Conservation (phyloP, 1,140 invertebrate species). For the Gyrodactylus bullatarudis region DNA sequence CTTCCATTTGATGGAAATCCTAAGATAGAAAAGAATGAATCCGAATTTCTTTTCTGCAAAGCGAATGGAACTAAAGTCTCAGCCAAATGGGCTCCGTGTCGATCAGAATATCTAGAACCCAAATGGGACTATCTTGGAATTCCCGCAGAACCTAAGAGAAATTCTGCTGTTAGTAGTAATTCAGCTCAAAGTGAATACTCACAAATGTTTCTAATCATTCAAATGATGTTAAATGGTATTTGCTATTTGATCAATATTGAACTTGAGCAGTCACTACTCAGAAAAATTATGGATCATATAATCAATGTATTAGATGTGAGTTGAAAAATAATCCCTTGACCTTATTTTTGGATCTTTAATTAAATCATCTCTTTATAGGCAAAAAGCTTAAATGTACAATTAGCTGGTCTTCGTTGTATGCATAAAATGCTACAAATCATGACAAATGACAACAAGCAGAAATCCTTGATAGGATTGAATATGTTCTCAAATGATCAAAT, state of each 20-base stretch:
- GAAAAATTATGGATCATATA: background rate
- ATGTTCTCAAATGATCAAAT: background rate
- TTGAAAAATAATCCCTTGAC: background rate
- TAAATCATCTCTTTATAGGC: background rate
- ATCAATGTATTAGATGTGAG: background rate
- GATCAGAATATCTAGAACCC: background rate
- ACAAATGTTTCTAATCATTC: background rate
- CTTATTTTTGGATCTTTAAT: background rate
- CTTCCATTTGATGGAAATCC: background rate
- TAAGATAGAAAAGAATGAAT: background rate
- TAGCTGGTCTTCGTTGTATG: background rate
- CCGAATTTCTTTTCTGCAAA: background rate
- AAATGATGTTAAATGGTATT: background rate
- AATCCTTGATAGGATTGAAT: background rate
- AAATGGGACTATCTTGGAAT: background rate
- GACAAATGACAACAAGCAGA: background rate
- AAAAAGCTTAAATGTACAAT: background rate
- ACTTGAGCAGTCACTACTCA: background rate
- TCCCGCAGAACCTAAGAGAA: background rate
- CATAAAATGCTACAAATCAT: background rate
- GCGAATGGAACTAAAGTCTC: background rate
- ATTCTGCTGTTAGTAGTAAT: background rate
- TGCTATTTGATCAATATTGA: background rate
- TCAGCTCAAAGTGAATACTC: background rate
- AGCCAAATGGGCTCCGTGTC: background rate